A percentile compares a stretch with the other conserved stretches of the same genome.
phyloP scores from a whole-genome alignment of 2,113 vertebrate species.

The Dascyllus trimaculatus region DNA sequence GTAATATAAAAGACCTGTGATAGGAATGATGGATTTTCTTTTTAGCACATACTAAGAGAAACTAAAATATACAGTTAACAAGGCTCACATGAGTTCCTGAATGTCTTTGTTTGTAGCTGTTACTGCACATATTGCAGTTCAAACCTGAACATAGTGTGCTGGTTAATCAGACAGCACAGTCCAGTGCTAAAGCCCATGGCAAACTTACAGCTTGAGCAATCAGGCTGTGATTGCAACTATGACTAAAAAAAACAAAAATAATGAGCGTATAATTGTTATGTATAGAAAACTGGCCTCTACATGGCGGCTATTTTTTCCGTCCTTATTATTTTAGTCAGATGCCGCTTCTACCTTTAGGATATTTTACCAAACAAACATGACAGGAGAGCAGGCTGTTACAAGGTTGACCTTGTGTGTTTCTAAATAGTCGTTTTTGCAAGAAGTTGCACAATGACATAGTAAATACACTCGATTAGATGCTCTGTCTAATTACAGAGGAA shows the following conservation, averaged over 20 bases:
- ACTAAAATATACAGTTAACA: neutral
- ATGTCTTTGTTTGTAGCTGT: neutral
- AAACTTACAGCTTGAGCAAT: constrained; percentile 33
- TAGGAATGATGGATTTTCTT: constrained; percentile 10
- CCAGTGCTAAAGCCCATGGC: constrained; percentile 18
- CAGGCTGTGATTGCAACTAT: constrained; percentile 46
- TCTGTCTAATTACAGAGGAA: neutral
- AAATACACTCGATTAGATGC: neutral
- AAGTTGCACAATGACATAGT: neutral
- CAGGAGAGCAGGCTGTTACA: neutral
- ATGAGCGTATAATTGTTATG: constrained; percentile 40
- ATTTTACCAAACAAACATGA: constrained; percentile 18
- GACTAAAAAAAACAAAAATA: constrained; percentile 44
- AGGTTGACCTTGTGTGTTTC: neutral
- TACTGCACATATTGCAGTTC: constrained; percentile 18
- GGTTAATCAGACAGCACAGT: constrained; percentile 46
- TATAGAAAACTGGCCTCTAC: constrained; percentile 14
- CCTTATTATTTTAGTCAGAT: neutral
- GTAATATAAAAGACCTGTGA: constrained; percentile 1
- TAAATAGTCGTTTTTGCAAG: neutral
- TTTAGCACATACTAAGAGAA: constrained; percentile 23
- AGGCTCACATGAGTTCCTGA: constrained; percentile 3
- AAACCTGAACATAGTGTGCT: neutral
- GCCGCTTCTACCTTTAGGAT: neutral
- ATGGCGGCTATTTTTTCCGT: neutral